These are phyloP conservation scores for Dryococelus australis DNA, from an alignment of 2,888 invertebrate genomes.

Conservation along the genomic window DNA sequence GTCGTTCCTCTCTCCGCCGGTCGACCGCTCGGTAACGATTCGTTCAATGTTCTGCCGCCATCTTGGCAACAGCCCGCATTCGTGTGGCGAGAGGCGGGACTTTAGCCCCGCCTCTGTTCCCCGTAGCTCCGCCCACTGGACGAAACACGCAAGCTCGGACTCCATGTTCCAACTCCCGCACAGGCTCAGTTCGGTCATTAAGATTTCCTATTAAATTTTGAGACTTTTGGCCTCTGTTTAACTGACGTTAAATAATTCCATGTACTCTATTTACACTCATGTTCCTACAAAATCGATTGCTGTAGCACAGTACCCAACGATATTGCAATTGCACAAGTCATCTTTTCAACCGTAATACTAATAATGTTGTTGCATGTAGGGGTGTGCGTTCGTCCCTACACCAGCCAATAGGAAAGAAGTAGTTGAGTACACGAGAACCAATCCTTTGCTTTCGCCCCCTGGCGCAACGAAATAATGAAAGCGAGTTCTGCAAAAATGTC, in stretches of 20 bases:
- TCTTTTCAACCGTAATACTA: background rate
- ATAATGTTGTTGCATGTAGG: background rate
- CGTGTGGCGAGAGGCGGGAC: conserved; percentile 17
- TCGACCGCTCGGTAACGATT: conserved; percentile 34
- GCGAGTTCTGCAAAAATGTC: background rate
- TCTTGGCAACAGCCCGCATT: conserved; percentile 33
- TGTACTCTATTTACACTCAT: background rate
- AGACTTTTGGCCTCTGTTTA: background rate
- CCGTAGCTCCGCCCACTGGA: conserved; percentile 18
- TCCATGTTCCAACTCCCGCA: background rate
- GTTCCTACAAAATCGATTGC: background rate
- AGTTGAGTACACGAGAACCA: conserved; percentile 29
- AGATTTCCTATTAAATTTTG: background rate
- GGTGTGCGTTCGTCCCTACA: background rate
- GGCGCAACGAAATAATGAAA: background rate
- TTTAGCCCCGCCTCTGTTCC: conserved; percentile 9
- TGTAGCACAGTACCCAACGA: background rate
- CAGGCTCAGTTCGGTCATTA: background rate
- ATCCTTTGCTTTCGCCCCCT: background rate
- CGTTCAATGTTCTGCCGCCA: conserved; percentile 41
- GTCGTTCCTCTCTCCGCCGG: background rate
- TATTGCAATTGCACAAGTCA: background rate
- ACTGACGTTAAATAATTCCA: background rate
- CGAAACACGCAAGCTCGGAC: conserved; percentile 19
- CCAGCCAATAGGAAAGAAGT: conserved; percentile 20